Evolutionary conservation across 2,888 invertebrate species (phyloP).

Genomic region (Agrotis clavis): DNA sequence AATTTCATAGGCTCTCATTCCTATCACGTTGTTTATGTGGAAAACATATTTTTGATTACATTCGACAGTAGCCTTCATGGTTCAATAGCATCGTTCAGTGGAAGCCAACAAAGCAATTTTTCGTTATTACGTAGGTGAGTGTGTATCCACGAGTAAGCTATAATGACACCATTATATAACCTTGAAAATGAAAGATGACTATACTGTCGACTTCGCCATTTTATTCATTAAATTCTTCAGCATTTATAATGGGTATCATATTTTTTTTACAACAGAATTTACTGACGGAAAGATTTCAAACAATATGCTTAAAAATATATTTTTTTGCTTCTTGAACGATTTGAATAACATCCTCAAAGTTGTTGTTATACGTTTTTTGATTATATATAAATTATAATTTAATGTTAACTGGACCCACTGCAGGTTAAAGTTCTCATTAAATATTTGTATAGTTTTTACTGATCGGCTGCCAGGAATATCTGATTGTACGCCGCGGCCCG

Average conservation of each 20-base stretch:
- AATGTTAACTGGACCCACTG: constrained; percentile 51
- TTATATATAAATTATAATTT: constrained; percentile 54
- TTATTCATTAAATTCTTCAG: constrained; percentile 35
- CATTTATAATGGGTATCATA: constrained; percentile 30
- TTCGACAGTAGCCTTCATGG: constrained; percentile 21
- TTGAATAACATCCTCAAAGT: constrained; percentile 42
- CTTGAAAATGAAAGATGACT: constrained; percentile 65
- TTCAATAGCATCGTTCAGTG: constrained; percentile 23
- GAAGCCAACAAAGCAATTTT: constrained; percentile 65
- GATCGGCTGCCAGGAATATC: constrained; percentile 77
- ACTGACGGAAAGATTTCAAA: constrained; percentile 39
- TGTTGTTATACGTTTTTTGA: constrained; percentile 45
- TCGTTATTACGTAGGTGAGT: constrained; percentile 58
- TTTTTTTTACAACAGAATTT: constrained; percentile 29
- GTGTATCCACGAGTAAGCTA: constrained; percentile 62
- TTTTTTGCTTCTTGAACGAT: constrained; percentile 37
- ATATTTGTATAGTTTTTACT: constrained; percentile 75
- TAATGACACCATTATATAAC: constrained; percentile 69
- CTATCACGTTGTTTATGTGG: constrained; percentile 23
- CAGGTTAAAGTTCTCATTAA: constrained; percentile 80
- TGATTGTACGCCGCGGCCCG: constrained; percentile 71
- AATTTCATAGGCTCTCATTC: constrained; percentile 15
- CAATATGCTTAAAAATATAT: constrained; percentile 17
- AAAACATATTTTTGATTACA: constrained; percentile 29
- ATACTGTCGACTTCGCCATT: constrained; percentile 24